phyloP scores from a whole-genome alignment of 2,888 invertebrate genomes.

The Perithous albicinctus region DNA sequence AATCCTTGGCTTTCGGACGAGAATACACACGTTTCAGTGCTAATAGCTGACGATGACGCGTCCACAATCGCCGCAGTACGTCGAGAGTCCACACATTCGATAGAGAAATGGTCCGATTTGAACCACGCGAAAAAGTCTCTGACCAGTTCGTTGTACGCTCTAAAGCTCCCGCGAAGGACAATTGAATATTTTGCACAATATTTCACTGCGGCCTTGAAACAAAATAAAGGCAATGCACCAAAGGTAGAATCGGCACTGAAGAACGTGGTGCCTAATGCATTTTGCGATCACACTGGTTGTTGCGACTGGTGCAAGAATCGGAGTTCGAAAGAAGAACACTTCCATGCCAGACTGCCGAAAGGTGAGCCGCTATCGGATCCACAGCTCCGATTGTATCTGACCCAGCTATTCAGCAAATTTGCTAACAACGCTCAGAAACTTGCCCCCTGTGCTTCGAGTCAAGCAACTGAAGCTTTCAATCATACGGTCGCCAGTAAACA shows the following conservation, averaged over 20 bases:
- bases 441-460: slow-evolving; percentile 65
- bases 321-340: slow-evolving; percentile 10
- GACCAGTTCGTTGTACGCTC: slow-evolving; percentile 52
- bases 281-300: slow-evolving; percentile 54
- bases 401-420: too few relatives aligned
- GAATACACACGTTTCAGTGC: slow-evolving; percentile 38
- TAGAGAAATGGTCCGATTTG: slow-evolving; percentile 64
- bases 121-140: slow-evolving; percentile 61
- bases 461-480: slow-evolving; percentile 66
- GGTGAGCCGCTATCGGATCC: slow-evolving; percentile 24
- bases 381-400: neutral
- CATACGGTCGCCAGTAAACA: slow-evolving; percentile 57
- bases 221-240: too few relatives aligned
- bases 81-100: slow-evolving; percentile 49
- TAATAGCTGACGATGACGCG: slow-evolving; percentile 68
- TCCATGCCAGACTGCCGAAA: slow-evolving; percentile 10
- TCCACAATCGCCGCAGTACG: slow-evolving; percentile 65
- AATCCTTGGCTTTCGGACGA: slow-evolving; percentile 41
- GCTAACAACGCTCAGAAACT: slow-evolving; percentile 63
- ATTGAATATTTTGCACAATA: slow-evolving; percentile 50
- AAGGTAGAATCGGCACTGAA: too few relatives aligned
- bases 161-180: slow-evolving; percentile 46
- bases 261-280: too few relatives aligned
- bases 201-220: too few relatives aligned
- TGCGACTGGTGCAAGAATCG: slow-evolving; percentile 63